Conservation (phyloP, 2,888 invertebrate genomes). For the Muschampia plurimacula region DNA sequence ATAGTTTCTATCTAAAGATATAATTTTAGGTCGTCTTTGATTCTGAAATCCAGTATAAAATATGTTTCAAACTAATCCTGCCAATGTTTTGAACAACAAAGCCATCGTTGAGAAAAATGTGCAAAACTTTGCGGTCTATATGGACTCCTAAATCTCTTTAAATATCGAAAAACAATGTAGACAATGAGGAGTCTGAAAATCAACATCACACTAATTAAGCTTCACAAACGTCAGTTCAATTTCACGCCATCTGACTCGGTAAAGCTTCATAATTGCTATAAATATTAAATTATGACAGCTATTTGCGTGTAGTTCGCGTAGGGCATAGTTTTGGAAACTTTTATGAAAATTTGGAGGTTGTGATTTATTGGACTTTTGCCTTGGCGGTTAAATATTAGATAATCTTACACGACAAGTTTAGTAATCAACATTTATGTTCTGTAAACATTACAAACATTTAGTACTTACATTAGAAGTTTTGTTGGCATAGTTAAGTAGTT, state of each 20-base stretch:
- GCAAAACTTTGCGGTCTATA: constrained; percentile 19
- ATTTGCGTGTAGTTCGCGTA: constrained; percentile 18
- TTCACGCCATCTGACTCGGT: constrained; percentile 47
- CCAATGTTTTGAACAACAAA: constrained; percentile 2
- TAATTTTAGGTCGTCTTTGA: not conserved
- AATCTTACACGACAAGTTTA: not conserved
- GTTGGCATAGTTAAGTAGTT: no score
- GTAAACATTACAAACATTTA: not conserved
- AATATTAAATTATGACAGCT: constrained; percentile 47
- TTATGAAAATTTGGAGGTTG: constrained; percentile 6
- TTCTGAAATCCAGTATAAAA: not conserved
- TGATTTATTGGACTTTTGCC: constrained; percentile 2
- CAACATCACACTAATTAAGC: constrained; percentile 52
- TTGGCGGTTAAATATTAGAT: constrained; percentile 7
- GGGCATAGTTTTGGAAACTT: constrained; percentile 17
- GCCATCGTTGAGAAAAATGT: not conserved
- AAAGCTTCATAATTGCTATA: constrained; percentile 50
- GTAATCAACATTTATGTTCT: not conserved
- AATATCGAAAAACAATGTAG: constrained; percentile 25
- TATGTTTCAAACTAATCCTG: not conserved
- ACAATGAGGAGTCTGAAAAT: constrained; percentile 47
- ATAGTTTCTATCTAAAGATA: not conserved
- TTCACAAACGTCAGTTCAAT: constrained; percentile 50
- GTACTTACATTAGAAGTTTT: not conserved
- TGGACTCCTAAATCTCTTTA: constrained; percentile 18